Conservation (phyloP, 2,797 vertebrate genomes). For the Mormyrus proboscirostris region DNA sequence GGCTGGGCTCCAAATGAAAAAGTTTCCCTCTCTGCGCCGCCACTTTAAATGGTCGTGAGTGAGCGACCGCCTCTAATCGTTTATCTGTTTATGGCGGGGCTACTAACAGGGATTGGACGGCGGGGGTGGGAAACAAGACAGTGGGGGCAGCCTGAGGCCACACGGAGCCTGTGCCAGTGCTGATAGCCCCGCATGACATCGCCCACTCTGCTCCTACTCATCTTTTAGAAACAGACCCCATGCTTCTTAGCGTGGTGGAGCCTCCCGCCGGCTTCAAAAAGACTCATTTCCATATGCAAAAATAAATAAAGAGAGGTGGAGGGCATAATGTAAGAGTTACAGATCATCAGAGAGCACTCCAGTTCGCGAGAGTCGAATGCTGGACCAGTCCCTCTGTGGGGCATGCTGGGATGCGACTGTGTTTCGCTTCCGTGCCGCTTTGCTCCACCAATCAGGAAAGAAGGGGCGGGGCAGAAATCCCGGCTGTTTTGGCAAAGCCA, state of each 20-base stretch:
- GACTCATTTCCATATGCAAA: not conserved
- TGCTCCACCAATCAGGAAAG: not conserved
- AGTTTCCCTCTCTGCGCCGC: not conserved
- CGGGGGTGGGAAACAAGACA: not conserved
- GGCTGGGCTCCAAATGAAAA: not conserved
- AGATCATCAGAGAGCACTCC: not conserved
- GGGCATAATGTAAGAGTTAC: not conserved
- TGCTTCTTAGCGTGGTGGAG: not conserved
- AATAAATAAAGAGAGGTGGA: not conserved
- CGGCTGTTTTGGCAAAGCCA: not conserved
- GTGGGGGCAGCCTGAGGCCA: no score
- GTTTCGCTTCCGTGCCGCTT: not conserved
- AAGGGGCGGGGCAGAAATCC: not conserved
- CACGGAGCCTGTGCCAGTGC: not conserved
- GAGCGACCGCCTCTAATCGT: not conserved
- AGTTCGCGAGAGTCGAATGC: not conserved
- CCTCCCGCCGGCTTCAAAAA: not conserved
- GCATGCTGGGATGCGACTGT: not conserved
- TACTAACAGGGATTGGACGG: not conserved
- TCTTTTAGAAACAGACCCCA: not conserved
- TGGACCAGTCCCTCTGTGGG: not conserved
- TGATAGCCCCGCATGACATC: not conserved
- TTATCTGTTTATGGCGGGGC: slow-evolving; percentile 18
- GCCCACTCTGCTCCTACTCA: not conserved
- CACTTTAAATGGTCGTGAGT: not conserved